Base-by-base conservation (phyloP, 1,140 invertebrate species). In the Orius laevigatus region DNA sequence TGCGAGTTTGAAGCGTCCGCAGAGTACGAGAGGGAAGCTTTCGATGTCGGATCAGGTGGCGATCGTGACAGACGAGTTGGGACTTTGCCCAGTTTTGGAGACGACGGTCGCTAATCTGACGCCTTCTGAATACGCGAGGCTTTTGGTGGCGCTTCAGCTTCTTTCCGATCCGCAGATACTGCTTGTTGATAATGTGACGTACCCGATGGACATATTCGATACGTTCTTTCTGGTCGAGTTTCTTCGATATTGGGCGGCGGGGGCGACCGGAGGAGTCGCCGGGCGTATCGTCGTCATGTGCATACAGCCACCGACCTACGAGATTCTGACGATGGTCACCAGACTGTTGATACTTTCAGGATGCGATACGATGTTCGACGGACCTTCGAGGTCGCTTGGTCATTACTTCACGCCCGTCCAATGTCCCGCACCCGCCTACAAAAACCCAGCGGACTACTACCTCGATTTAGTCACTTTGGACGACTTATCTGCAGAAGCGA, bases 391-490 rank as follows among this genome's bases (percentile, higher is more conserved):
- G 54, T 84, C 93, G 60, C 82, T 95, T 79, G 73, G 92, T 56
- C 79, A 84, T 53, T 94, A 95, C 67, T 95, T 96, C 66, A 81
- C 86, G 1, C 79, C 87, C 39, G 83, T 92, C 15, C 88, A 93
- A 55, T 95, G 91, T 67, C 89, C 90, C 0, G 95, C 90, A 67
- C 91, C 91, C 10, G 80, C 88, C 0, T 94, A 86, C 60, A 95
- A 95, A 65, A 96, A 96, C 63, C 90, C 91, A 40, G 90, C 88
- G 1, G 90, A 95, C 68, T 95, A 95, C 63, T 95, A 94, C 62
- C 70, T 95, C 62, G 90, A 94, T 63, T 64, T 94, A 51, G 90
- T 94, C 5, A 95, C 91, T 0, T 60, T 93, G 57, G 91, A 95
- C 60, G 87, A 91, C 61, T 64, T 94, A 40, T 92, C 88, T 5